Conservation (phyloP, 2,113 vertebrate species). For the Callithrix jacchus region DNA sequence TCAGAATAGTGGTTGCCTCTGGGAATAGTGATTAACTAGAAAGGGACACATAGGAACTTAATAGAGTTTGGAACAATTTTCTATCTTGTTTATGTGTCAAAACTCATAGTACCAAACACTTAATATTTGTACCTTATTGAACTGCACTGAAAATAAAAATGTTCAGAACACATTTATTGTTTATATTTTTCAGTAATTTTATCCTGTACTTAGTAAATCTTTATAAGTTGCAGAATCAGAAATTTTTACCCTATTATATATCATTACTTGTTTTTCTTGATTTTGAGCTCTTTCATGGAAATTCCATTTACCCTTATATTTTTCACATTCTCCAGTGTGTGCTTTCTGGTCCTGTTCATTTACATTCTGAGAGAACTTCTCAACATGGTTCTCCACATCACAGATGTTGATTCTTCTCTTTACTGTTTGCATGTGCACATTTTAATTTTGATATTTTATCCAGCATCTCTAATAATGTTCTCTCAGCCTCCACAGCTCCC, state of each 20-base stretch:
- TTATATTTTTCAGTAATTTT: background rate
- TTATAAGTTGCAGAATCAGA: background rate
- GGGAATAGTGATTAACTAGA: no score
- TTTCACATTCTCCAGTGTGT: background rate
- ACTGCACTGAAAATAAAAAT: background rate
- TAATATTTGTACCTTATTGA: background rate
- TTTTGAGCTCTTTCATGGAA: background rate
- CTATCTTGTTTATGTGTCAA: background rate
- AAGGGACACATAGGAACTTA: background rate
- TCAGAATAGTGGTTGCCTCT: no score
- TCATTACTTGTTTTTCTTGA: background rate
- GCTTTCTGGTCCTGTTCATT: background rate
- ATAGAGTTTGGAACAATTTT: background rate
- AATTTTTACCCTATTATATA: background rate
- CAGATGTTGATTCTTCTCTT: background rate
- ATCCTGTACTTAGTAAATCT: background rate
- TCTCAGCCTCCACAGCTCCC: background rate
- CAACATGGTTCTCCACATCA: accelerated
- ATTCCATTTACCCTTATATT: background rate
- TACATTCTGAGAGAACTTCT: background rate
- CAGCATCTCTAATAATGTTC: background rate
- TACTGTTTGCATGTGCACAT: background rate
- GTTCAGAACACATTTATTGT: background rate
- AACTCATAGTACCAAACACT: background rate
- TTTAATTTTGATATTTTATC: background rate